A percentile compares a stretch with the other conserved stretches of the same genome.
Evolutionary conservation across 2,797 vertebrate species (phyloP).

Genomic region (Micrastur ruficollis): DNA sequence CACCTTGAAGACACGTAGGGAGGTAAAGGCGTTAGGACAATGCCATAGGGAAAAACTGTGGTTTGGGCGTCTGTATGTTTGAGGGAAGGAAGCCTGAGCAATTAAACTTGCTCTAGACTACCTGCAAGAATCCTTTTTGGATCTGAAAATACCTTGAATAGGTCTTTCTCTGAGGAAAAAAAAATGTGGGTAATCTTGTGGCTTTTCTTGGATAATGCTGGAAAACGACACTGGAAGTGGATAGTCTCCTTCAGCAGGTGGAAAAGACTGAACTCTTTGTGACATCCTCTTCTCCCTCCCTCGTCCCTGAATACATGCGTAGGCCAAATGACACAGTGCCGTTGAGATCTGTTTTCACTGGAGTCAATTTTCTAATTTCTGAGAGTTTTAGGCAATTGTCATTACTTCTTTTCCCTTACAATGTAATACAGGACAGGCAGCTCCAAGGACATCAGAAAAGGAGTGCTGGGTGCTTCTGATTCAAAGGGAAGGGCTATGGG

Average conservation of each 20-base stretch:
- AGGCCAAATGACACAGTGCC: neutral
- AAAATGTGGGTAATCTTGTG: neutral
- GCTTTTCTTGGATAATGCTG: neutral
- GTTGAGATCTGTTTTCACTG: neutral
- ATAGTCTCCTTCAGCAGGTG: neutral
- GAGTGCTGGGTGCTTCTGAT: neutral
- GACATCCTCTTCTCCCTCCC: neutral
- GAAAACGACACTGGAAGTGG: neutral
- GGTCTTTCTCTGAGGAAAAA: neutral
- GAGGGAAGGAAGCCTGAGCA: neutral
- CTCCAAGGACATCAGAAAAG: neutral
- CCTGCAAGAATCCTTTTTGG: neutral
- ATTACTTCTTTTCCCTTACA: neutral
- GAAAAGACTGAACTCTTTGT: neutral
- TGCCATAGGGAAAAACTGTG: neutral
- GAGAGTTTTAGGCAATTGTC: neutral
- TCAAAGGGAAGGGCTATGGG: neutral
- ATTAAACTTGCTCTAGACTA: neutral
- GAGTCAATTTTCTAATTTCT: neutral
- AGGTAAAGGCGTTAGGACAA: neutral
- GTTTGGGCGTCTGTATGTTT: neutral
- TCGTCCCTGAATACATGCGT: neutral
- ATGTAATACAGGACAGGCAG: neutral
- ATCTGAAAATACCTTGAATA: neutral
- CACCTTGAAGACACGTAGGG: rapidly evolving